Evolutionary conservation across 2,888 invertebrate species (phyloP).

Genomic region (Macrophya annulata): DNA sequence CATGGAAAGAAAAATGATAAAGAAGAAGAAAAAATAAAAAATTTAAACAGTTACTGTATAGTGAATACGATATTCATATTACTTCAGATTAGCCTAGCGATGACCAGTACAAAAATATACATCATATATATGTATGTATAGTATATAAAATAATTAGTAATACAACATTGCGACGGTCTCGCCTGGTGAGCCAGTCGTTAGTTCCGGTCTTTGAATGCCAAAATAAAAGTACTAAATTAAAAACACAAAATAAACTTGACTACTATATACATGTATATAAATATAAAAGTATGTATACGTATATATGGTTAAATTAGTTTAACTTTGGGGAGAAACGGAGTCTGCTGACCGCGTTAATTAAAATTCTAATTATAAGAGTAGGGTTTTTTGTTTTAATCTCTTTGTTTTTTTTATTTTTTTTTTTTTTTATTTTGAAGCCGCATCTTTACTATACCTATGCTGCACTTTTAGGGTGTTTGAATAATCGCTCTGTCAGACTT

Average conservation of each 20-base stretch:
- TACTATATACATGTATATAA: background rate
- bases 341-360: constrained; percentile 27
- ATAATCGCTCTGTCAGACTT: constrained; percentile 22
- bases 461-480: constrained; percentile 21
- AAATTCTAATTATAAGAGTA: constrained; percentile 26
- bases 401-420: too few relatives aligned
- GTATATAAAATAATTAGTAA: constrained; percentile 35
- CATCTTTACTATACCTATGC: background rate
- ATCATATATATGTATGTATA: background rate
- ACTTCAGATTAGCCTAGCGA: background rate
- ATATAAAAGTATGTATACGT: background rate
- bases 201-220: constrained; percentile 26
- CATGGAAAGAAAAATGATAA: too few relatives aligned
- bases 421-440: constrained; percentile 5
- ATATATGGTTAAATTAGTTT: background rate
- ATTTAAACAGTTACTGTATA: background rate
- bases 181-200: constrained; percentile 14
- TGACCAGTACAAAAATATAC: background rate
- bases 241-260: background rate
- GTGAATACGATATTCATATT: background rate
- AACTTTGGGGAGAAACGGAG: background rate
- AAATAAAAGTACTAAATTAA: background rate
- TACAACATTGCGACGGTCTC: background rate
- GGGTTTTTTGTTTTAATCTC: background rate
- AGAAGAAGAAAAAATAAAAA: too few relatives aligned